Percentiles rank a stretch among this genome's conserved stretches.
Conservation (phyloP, 2,113 vertebrate species). For the Typhlomys cinereus region DNA sequence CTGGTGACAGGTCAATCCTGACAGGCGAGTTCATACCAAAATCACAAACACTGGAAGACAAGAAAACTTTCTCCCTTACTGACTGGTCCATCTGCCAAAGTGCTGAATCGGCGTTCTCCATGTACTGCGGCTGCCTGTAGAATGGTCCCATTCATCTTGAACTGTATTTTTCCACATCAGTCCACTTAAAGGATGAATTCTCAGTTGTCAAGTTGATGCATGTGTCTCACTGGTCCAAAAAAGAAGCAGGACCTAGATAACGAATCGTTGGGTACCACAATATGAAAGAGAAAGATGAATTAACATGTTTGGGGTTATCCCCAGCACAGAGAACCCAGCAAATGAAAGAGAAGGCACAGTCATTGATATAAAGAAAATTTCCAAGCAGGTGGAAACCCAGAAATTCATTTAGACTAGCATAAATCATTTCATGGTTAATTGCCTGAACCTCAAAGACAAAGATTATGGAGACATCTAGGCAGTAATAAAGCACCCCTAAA, state of each 20-base stretch:
- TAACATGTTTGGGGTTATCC: background rate
- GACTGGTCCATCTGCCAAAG: too few species aligned
- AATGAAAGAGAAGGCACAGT: slow-evolving; percentile 19
- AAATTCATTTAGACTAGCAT: slow-evolving; percentile 22
- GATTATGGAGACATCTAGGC: slow-evolving; percentile 9
- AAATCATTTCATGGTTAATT: slow-evolving; percentile 3
- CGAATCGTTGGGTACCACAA: background rate
- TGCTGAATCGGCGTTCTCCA: too few species aligned
- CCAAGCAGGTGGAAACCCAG: background rate
- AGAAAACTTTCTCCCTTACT: too few species aligned
- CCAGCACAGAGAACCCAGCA: slow-evolving; percentile 19
- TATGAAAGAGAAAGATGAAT: slow-evolving; percentile 9
- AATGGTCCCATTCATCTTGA: too few species aligned
- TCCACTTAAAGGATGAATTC: too few species aligned
- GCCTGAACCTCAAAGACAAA: background rate
- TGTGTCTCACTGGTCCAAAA: too few species aligned
- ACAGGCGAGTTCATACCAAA: too few species aligned
- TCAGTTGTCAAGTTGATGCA: too few species aligned
- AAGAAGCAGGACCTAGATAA: background rate
- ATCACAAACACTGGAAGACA: too few species aligned
- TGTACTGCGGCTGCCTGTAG: too few species aligned
- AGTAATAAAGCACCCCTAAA: background rate
- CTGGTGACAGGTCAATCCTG: too few species aligned
- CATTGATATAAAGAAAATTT: background rate
- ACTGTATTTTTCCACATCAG: too few species aligned